Percentiles rank a stretch among this genome's conserved stretches.
phyloP scores from a whole-genome alignment of 2,888 invertebrate genomes.

The Neocrepidodera transversa region DNA sequence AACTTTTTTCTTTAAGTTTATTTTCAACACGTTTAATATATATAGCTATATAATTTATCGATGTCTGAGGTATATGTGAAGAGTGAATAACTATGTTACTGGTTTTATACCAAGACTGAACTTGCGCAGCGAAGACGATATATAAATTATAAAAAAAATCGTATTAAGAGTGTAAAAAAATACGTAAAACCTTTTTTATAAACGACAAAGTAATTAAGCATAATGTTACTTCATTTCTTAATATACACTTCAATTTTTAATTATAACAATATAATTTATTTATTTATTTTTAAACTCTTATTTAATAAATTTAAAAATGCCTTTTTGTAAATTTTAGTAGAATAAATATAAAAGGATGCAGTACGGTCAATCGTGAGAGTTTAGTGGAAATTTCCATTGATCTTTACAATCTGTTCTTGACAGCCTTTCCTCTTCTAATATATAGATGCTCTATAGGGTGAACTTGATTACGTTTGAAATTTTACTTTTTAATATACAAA shows the following conservation, averaged over 20 bases:
- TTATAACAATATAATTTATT: no score
- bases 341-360: no score
- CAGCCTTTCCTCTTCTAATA: neutral
- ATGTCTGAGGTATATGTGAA: conserved; percentile 40
- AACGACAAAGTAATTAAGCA: no score
- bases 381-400: conserved; percentile 13
- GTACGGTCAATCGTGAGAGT: no score
- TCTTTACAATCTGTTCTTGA: neutral
- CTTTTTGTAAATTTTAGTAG: no score
- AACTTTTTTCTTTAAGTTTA: neutral
- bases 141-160: no score
- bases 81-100: conserved; percentile 36
- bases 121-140: conserved; percentile 14
- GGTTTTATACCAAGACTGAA: conserved; percentile 41
- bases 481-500: no score
- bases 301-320: no score
- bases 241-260: no score
- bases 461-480: neutral
- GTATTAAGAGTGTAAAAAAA: conserved; percentile 4
- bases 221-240: no score
- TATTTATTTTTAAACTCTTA: no score
- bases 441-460: neutral
- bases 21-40: neutral
- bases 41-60: conserved; percentile 7
- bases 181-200: no score